phyloP scores from a whole-genome alignment of 1,140 invertebrate genomes.

The Aleiodes sp. region DNA sequence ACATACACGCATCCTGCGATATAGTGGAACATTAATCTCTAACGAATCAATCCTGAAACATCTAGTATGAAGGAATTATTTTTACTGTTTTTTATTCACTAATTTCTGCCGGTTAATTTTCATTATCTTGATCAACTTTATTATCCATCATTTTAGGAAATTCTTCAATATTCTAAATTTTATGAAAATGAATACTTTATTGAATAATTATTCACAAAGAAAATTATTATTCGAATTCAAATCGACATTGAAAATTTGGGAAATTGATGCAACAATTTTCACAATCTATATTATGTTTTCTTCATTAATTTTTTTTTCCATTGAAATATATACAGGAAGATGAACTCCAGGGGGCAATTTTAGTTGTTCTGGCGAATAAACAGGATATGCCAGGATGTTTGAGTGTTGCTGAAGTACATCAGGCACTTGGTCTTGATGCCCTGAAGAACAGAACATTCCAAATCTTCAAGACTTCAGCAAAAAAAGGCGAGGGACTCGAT shows the following conservation, averaged over 20 bases:
- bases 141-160: too few species aligned
- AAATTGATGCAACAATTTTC: conserved; percentile 22
- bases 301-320: neutral
- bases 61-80: neutral
- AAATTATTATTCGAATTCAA: too few species aligned
- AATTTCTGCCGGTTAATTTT: too few species aligned
- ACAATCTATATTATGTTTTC: neutral
- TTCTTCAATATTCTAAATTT: too few species aligned
- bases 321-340: conserved; percentile 80
- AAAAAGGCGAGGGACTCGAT: conserved; percentile 98
- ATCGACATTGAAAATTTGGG: too few species aligned
- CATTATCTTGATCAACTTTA: too few species aligned
- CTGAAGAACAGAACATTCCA: conserved; percentile 98
- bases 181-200: too few species aligned
- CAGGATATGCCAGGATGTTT: conserved; percentile 98
- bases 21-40: conserved; percentile 33
- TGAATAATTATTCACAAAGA: too few species aligned
- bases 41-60: neutral
- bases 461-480: conserved; percentile 99
- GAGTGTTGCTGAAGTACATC: conserved; percentile 95
- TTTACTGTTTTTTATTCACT: too few species aligned
- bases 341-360: conserved; percentile 92
- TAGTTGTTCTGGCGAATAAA: conserved; percentile 99
- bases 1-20: too few species aligned
- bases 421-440: conserved; percentile 92